phyloP scores from a whole-genome alignment of 2,888 invertebrate genomes.

The Venustoraphidia nigricollis region DNA sequence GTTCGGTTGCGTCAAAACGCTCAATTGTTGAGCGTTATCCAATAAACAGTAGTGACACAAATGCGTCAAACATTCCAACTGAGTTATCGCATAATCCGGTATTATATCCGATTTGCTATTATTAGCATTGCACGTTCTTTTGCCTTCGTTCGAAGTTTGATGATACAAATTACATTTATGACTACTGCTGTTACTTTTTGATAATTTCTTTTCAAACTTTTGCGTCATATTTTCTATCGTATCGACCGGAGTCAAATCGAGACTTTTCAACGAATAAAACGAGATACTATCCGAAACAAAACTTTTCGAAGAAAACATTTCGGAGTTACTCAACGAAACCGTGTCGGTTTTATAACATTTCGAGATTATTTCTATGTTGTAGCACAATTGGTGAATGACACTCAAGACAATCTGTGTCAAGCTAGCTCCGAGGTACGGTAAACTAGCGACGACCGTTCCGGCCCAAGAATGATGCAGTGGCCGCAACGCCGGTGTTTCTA shows the following conservation, averaged over 20 bases:
- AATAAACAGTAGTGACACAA: constrained; percentile 67
- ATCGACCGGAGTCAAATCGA: constrained; percentile 4
- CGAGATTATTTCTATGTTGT: constrained; percentile 54
- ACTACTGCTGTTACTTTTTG: background rate
- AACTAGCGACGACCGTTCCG: constrained; percentile 58
- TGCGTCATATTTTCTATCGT: background rate
- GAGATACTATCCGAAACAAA: constrained; percentile 1
- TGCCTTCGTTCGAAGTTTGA: background rate
- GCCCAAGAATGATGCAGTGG: constrained; percentile 74
- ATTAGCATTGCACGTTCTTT: background rate
- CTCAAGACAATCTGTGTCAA: constrained; percentile 61
- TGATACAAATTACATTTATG: no score
- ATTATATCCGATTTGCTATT: constrained; percentile 16
- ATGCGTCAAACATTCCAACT: constrained; percentile 62
- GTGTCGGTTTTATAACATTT: constrained; percentile 21
- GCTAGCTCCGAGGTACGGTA: constrained; percentile 65
- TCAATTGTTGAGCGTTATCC: constrained; percentile 45
- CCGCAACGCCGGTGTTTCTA: constrained; percentile 52
- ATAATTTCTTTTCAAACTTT: background rate
- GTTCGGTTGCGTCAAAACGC: constrained; percentile 37
- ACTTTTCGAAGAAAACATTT: background rate
- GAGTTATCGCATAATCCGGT: constrained; percentile 49
- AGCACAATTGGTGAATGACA: constrained; percentile 64
- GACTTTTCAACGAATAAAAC: background rate
- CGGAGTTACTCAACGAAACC: constrained; percentile 4